Base-by-base conservation (phyloP, 2,888 invertebrate species). In the Chaetogeoica ovagalla region DNA sequence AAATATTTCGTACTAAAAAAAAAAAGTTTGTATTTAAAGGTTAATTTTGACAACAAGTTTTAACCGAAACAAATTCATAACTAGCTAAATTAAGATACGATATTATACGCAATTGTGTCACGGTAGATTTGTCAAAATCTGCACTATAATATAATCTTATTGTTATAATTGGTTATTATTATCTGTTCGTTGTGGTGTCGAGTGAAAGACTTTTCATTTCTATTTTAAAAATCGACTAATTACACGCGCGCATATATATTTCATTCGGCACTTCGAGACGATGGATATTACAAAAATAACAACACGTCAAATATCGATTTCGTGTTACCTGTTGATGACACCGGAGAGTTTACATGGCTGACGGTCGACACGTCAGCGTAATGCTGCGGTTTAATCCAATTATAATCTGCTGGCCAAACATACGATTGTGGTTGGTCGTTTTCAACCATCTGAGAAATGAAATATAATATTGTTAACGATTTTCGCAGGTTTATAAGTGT, bases 371-470 rank as follows among this genome's bases (percentile, higher is more conserved):
- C 37, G 13, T 70, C 69, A 21, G 39, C 55, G 71, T 70, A 19
- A 55, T 75, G 66, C 39, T 66, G 75, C 15, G 75, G 66, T 75
- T 79, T 79, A 37, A 71, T 57, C 85, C 85, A 84, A 82, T 84
- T 83, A 83, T 84, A 85, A 84, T 85, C 84, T 77, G 83, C 69
- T n/a, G 83, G 83, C 82, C 82, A 83, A 65, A 83, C 83, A 68
- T 82, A 82, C 13, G 83, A 83, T 21, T 82, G 81, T 62, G 75
- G 70, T 57, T 71, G 70, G 15, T 79, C 63, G 71, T 79, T 21
- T 60, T 69, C 37, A 57, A 55, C 63, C 79, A 79, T 79, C 79
- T 79, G 52, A 70, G 57, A 43, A 52, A 60, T 6, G 1, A 62
- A 37, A 1, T 1, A 21, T 30, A 57, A n/a, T 57, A 8, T n/a